Evolutionary conservation across 2,888 invertebrate genomes (phyloP), one percentile per base, ranked within the genome.

Genomic region (Coleophora flavipennella): DNA sequence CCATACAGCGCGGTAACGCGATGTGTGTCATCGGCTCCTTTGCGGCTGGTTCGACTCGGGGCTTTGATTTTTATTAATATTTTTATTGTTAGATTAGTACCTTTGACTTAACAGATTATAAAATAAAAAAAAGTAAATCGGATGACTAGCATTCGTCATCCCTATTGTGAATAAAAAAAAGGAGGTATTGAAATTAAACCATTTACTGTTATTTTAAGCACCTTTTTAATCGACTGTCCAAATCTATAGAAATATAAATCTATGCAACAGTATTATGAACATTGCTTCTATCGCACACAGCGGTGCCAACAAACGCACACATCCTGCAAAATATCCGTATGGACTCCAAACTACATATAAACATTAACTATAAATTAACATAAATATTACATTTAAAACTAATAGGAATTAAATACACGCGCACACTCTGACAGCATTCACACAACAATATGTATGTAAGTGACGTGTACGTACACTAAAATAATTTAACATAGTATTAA

Each of bases 221-320:
- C 83, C 81, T 78, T 77, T 77, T 78, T 81, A 80, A 71, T 81
- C 67, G 65, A 77, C 72, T 71, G 74, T 78, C 78, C 76, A 75
- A 76, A 76, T 71, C 68, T 67, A 66, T 70, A 74, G 63, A 75
- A 73, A 74, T 74, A 74, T 74, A 74, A 72, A 71, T 70, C 67
- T 72, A 64, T 59, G 57, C 55, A 71, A 73, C 68, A 70, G 56
- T 67, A 63, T 63, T 49, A 52, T 64, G 68, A 73, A 70, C 72
- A 68, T 53, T 48, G 49, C 20, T 20, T 20, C 20, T 61, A 66
- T 65, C 53, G 62, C 64, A 67, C 65, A 65, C 55, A 60, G 51
- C 47, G 57, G 57, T 63, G 59, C 58, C 29, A 29, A 29, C 29
- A 29, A 29, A n/a, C 44, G 45, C 44, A 69, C 64, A 54, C 49